A percentile compares a stretch with the other conserved stretches of the same genome.
Evolutionary conservation across 2,888 invertebrate genomes (phyloP).

Genomic region (Buathra laborator): DNA sequence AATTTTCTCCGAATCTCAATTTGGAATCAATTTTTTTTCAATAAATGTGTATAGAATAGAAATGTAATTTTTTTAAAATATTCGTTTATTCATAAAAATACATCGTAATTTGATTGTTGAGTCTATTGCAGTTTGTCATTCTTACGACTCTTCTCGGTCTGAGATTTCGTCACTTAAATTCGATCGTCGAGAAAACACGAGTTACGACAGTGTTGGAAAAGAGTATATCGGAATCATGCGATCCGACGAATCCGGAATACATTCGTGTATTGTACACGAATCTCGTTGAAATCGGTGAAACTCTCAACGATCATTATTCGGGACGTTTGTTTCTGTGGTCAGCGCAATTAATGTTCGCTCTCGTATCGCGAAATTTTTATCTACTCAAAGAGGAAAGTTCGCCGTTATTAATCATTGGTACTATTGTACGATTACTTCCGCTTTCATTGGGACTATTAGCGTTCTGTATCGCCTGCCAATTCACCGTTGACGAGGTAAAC

Average conservation of each 20-base stretch:
- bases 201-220: background rate
- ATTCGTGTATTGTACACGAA: slow-evolving; percentile 36
- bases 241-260: slow-evolving; percentile 22
- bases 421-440: slow-evolving; percentile 5
- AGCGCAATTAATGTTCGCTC: background rate
- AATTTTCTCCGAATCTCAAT: too few species aligned
- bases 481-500: slow-evolving; percentile 45
- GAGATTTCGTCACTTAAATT: slow-evolving; percentile 49
- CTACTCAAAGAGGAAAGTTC: background rate
- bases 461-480: slow-evolving; percentile 27
- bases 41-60: background rate
- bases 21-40: background rate
- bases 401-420: background rate
- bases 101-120: background rate
- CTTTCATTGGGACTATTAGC: slow-evolving; percentile 5
- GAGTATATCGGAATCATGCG: background rate
- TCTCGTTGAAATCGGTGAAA: slow-evolving; percentile 16
- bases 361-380: background rate
- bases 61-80: background rate
- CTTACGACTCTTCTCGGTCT: slow-evolving; percentile 37
- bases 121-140: slow-evolving; percentile 32
- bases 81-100: background rate
- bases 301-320: slow-evolving; percentile 36
- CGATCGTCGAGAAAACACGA: slow-evolving; percentile 24
- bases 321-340: slow-evolving; percentile 55